Evolutionary conservation across 2,888 invertebrate genomes (phyloP).

Genomic region (Myopa testacea): DNA sequence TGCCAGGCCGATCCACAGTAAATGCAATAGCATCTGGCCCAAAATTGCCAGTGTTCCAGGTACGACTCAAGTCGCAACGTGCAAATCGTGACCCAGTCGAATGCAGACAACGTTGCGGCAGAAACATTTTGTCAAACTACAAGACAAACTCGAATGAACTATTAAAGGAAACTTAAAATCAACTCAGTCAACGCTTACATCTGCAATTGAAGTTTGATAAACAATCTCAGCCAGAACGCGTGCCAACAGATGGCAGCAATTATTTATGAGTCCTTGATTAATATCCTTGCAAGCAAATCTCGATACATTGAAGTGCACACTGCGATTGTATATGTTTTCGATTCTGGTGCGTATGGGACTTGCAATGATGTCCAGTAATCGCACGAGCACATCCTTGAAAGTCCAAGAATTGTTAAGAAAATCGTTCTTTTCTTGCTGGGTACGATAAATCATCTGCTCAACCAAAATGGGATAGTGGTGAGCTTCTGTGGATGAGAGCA

Average conservation of each 20-base stretch:
- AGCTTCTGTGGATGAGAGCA: constrained; percentile 76
- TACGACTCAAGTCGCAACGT: constrained; percentile 86
- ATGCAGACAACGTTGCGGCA: constrained; percentile 79
- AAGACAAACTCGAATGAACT: neutral
- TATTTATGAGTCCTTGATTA: constrained; percentile 72
- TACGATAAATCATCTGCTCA: constrained; percentile 82
- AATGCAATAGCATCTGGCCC: constrained; percentile 97
- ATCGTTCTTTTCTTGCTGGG: constrained; percentile 69
- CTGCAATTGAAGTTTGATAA: constrained; percentile 81
- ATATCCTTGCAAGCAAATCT: constrained; percentile 62
- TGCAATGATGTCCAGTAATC: constrained; percentile 83
- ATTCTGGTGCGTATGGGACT: constrained; percentile 76
- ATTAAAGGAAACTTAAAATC: neutral
- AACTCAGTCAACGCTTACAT: constrained; percentile 69
- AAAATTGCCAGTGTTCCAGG: constrained; percentile 98
- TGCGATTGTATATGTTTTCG: constrained; percentile 65
- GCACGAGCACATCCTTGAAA: constrained; percentile 85
- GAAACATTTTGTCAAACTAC: constrained; percentile 65
- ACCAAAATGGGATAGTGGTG: constrained; percentile 82
- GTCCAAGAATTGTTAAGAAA: constrained; percentile 67
- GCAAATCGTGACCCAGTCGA: constrained; percentile 92
- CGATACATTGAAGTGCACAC: constrained; percentile 65
- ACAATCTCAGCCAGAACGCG: constrained; percentile 90
- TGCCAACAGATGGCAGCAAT: constrained; percentile 82
- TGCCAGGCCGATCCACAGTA: constrained; percentile 89